These are phyloP conservation scores for Typhlichthys subterraneus DNA, from an alignment of 2,797 vertebrate species.

Conservation along the genomic window DNA sequence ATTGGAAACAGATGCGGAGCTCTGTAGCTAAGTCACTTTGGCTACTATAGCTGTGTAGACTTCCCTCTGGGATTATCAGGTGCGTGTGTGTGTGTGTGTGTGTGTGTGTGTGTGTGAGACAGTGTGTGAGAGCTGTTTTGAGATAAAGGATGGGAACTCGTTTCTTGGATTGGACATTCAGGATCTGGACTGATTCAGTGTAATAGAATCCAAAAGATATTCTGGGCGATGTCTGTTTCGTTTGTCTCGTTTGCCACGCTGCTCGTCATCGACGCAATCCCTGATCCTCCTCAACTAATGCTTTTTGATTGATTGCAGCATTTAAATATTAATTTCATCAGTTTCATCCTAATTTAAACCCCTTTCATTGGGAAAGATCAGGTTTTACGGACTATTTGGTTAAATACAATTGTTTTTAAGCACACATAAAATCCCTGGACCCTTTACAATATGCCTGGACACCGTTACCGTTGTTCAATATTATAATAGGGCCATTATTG, in stretches of 20 bases:
- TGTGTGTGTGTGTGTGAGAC: neutral
- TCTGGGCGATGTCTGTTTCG: constrained; percentile 34
- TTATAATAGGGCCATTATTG: constrained; percentile 50
- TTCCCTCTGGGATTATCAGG: constrained; percentile 34
- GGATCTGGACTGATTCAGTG: constrained; percentile 48
- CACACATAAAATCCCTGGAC: neutral
- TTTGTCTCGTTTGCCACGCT: constrained; percentile 59
- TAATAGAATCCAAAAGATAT: constrained; percentile 64
- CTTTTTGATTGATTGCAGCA: constrained; percentile 54
- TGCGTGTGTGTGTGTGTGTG: neutral
- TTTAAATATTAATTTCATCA: constrained; percentile 30
- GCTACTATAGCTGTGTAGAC: constrained; percentile 40
- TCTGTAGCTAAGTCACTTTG: constrained; percentile 53
- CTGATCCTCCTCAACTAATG: constrained; percentile 58
- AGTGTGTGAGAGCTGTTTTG: constrained; percentile 14
- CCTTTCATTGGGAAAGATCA: constrained; percentile 49
- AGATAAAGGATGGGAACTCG: constrained; percentile 35
- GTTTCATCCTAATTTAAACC: constrained; percentile 44
- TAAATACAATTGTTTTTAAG: constrained; percentile 22
- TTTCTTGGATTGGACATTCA: constrained; percentile 48
- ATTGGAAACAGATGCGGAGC: constrained; percentile 73
- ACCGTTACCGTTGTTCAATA: neutral
- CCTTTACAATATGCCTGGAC: too few species aligned
- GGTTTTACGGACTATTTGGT: constrained; percentile 26
- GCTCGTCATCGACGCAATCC: constrained; percentile 64